A percentile compares a stretch with the other conserved stretches of the same genome.
Evolutionary conservation across 2,888 invertebrate genomes (phyloP).

Genomic region (Dysmachus trigonus): DNA sequence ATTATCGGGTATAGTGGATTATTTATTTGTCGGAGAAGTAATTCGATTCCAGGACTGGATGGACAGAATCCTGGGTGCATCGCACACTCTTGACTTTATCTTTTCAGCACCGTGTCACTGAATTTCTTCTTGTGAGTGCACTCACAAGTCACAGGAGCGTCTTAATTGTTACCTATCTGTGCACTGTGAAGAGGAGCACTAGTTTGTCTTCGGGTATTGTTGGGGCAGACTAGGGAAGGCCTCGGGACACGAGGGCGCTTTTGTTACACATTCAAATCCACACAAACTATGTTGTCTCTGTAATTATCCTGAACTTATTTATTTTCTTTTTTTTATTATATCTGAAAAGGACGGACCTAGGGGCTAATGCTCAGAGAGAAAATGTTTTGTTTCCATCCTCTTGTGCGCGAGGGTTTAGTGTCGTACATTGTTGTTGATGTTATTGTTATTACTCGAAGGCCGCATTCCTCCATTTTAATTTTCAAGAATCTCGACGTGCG

Average conservation of each 20-base stretch:
- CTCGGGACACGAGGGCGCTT: neutral
- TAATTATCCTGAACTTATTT: slow-evolving; percentile 29
- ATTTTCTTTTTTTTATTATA: slow-evolving; percentile 26
- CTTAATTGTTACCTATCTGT: neutral
- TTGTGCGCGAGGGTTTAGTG: neutral
- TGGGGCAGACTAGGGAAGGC: neutral
- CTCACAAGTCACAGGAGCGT: neutral
- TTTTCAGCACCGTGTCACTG: neutral
- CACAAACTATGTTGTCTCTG: slow-evolving; percentile 22
- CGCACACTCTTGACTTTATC: neutral
- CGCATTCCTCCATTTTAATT: slow-evolving; percentile 25
- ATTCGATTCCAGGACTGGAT: neutral
- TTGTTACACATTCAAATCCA: slow-evolving; percentile 24
- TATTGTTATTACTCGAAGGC: slow-evolving; percentile 32
- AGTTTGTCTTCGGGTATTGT: neutral
- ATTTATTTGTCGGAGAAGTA: neutral
- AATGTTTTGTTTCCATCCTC: slow-evolving; percentile 24
- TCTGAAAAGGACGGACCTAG: slow-evolving; percentile 1
- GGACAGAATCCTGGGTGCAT: neutral
- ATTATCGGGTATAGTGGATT: neutral
- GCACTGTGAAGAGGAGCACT: neutral
- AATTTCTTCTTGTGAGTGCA: neutral
- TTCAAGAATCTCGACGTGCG: slow-evolving; percentile 9
- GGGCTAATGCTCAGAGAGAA: slow-evolving; percentile 29
- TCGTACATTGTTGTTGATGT: slow-evolving; percentile 7